These are phyloP conservation scores for Cyanoderma ruficeps DNA, from an alignment of 2,113 vertebrate species.

Conservation along the genomic window DNA sequence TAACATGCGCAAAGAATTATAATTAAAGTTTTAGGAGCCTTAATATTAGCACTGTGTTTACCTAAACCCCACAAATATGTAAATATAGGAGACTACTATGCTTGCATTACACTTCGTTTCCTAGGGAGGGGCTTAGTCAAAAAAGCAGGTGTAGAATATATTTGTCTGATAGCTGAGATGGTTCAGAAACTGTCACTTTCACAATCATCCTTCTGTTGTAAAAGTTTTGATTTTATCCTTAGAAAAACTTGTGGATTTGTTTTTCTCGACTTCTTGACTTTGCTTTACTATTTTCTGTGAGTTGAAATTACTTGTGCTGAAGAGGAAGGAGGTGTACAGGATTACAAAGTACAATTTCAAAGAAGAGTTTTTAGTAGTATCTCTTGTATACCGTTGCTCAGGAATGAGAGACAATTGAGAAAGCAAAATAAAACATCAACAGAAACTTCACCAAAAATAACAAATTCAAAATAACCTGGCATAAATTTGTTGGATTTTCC, in stretches of 20 bases:
- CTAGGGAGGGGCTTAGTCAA: background rate
- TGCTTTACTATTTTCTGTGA: background rate
- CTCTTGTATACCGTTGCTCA: background rate
- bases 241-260: background rate
- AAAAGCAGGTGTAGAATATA: background rate
- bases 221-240: background rate
- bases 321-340: no score
- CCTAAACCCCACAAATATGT: background rate
- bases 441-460: background rate
- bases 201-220: background rate
- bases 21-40: background rate
- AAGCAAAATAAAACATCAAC: background rate
- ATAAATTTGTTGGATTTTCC: background rate
- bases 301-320: background rate
- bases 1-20: background rate
- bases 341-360: background rate
- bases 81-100: background rate
- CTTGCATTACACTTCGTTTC: background rate
- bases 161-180: background rate
- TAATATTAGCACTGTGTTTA: background rate
- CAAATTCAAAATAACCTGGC: background rate
- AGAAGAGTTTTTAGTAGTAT: background rate
- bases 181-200: background rate
- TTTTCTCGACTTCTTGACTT: background rate
- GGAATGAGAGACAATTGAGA: background rate